Evolutionary conservation across 2,888 invertebrate species (phyloP), one percentile per base, ranked within the genome.

Genomic region (Fragum fragum): DNA sequence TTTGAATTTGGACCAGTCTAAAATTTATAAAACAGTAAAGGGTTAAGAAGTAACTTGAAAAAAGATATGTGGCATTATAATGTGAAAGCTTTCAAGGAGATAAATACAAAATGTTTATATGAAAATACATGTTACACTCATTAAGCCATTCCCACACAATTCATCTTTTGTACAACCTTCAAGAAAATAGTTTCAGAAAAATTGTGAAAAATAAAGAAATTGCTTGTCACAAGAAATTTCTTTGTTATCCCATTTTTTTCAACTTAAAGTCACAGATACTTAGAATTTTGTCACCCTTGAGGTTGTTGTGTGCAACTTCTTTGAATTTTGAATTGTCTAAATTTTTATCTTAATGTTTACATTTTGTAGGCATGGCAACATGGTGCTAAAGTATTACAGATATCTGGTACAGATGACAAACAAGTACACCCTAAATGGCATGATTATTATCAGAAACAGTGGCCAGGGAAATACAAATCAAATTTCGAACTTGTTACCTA

Each of bases 291-390:
- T n/a, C n/a, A n/a, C n/a, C n/a, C n/a, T n/a, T n/a, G n/a, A n/a
- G n/a, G n/a, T n/a, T n/a, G n/a, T n/a, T n/a, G n/a, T n/a, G n/a
- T n/a, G n/a, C n/a, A n/a, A n/a, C n/a, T n/a, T n/a, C n/a, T n/a
- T n/a, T n/a, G n/a, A n/a, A n/a, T n/a, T n/a, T n/a, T n/a, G n/a
- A n/a, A n/a, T n/a, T n/a, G n/a, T n/a, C n/a, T n/a, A n/a, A n/a
- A n/a, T n/a, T n/a, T n/a, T n/a, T n/a, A n/a, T n/a, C n/a, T n/a
- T n/a, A n/a, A n/a, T n/a, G n/a, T n/a, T 36, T 3, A 36, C 32
- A 9, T 39, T 16, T 66, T 66, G 1, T 57, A 86, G 85, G 85
- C 83, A n/a, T 86, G 85, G 85, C 63, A 75, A 23, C 83, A 86
- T 47, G 85, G 85, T 21, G 85, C 85, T 2, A 80, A 81, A 16